These are phyloP conservation scores for Hoplostethus atlanticus DNA, from an alignment of 2,797 vertebrate species.

Conservation along the genomic window DNA sequence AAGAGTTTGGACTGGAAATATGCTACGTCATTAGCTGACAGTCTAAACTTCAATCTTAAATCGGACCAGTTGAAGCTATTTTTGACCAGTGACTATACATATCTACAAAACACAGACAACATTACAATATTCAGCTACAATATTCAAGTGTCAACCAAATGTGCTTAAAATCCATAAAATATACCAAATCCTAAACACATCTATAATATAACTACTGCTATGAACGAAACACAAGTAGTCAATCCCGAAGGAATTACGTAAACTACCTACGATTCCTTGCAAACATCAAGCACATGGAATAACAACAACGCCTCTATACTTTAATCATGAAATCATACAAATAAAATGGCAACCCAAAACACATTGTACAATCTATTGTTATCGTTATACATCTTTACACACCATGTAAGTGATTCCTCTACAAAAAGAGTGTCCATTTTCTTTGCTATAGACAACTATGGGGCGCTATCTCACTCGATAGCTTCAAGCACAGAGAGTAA, in stretches of 20 bases:
- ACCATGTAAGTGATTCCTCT: too few species aligned
- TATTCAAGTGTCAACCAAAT: background rate
- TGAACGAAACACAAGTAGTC: background rate
- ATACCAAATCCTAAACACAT: background rate
- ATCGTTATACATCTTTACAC: too few species aligned
- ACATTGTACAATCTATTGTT: too few species aligned
- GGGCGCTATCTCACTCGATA: too few species aligned
- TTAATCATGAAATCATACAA: too few species aligned
- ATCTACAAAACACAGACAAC: constrained; percentile 28
- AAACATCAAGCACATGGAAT: background rate
- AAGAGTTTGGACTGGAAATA: constrained; percentile 55
- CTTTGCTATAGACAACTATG: too few species aligned
- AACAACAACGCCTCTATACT: too few species aligned
- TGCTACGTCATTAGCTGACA: constrained; percentile 49
- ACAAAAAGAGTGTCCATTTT: too few species aligned
- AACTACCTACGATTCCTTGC: background rate
- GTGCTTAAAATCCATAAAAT: constrained; percentile 9
- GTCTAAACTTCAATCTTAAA: constrained; percentile 24
- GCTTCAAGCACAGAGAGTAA: background rate
- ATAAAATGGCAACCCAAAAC: too few species aligned
- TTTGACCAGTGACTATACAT: constrained; percentile 58
- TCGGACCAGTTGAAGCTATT: constrained; percentile 64
- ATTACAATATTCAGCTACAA: constrained; percentile 17
- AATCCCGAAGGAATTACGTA: background rate
- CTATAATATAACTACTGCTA: background rate